These are phyloP conservation scores for Aldabrachelys gigantea DNA, from an alignment of 2,113 vertebrate species.

Conservation along the genomic window DNA sequence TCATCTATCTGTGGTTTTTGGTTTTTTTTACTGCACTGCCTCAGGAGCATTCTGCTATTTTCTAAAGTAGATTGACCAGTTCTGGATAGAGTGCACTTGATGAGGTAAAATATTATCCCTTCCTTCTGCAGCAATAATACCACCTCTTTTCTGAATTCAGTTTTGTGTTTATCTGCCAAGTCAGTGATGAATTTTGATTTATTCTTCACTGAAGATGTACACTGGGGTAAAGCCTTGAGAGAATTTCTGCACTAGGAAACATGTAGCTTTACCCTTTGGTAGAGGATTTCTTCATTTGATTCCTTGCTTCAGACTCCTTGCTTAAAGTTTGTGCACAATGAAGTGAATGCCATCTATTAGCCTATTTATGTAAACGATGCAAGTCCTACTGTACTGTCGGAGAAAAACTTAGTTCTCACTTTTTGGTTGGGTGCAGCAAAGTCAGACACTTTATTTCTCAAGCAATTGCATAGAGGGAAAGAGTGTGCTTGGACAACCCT, in stretches of 20 bases:
- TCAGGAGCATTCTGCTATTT: neutral
- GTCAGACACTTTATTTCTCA: too few relatives aligned
- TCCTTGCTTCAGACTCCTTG: neutral
- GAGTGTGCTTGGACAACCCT: too few relatives aligned
- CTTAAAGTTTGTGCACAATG: neutral
- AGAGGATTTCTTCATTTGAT: neutral
- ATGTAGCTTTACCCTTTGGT: neutral
- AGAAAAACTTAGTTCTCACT: too few relatives aligned
- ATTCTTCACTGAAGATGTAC: neutral
- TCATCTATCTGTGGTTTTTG: neutral
- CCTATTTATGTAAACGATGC: neutral
- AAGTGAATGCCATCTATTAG: neutral
- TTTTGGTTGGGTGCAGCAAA: too few relatives aligned
- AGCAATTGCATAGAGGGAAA: too few relatives aligned
- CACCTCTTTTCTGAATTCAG: neutral
- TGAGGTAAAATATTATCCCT: neutral
- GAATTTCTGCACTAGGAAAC: neutral
- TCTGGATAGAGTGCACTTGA: rapidly evolving
- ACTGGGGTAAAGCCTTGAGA: neutral
- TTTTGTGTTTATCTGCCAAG: neutral
- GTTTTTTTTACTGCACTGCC: neutral
- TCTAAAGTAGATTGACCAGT: neutral
- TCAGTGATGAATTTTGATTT: neutral
- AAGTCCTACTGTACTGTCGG: neutral
- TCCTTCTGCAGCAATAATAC: neutral